Base-by-base conservation (phyloP, 2,797 vertebrate genomes). In the Sylvilagus floridanus region DNA sequence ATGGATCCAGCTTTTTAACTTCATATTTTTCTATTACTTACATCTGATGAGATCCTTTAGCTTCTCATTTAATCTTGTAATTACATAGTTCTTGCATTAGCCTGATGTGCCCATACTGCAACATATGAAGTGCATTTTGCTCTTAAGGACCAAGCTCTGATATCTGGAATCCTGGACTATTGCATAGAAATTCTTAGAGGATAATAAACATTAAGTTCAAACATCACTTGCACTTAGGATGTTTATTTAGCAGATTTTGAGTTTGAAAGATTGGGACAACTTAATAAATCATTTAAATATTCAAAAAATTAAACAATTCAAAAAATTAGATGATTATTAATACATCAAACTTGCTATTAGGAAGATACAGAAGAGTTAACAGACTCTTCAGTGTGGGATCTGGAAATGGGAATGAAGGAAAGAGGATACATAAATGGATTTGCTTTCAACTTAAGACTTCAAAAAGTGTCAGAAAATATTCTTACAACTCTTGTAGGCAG, bases 21-120 rank as follows among this genome's bases (percentile, higher is more conserved):
- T 81, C 13, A n/a, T 73, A 76, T 79, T 96, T 93, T 86, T 50
- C 37, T 88, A 28, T 73, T n/a, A 75, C 26, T 16, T 32, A 52
- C 62, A 73, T 28, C 47, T 68, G 47, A 60, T 57, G 75, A 91
- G 66, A 11, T 19, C 30, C 5, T 92, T 83, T 50, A 68, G 30
- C 9, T n/a, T n/a, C 12, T 21, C 9, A 63, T 22, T 86, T 68
- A 54, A 50, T 79, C 72, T 88, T 63, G 9, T 57, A 63, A 72
- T 69, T 79, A 79, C 2, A 2, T 73, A n/a, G 54, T 92, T 57
- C 42, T 14, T 85, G 37, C 24, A 57, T 52, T 28, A 89, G 47
- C 32, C 54, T 81, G 47, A 76, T 71, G 68, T 81, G 30, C 4
- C 37, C 32, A 28, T 50, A 42, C 4, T 83, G 14, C 24, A 75